A percentile compares a stretch with the other conserved stretches of the same genome.
Conservation (phyloP, 2,797 vertebrate genomes). For the Gallinago solitaria region DNA sequence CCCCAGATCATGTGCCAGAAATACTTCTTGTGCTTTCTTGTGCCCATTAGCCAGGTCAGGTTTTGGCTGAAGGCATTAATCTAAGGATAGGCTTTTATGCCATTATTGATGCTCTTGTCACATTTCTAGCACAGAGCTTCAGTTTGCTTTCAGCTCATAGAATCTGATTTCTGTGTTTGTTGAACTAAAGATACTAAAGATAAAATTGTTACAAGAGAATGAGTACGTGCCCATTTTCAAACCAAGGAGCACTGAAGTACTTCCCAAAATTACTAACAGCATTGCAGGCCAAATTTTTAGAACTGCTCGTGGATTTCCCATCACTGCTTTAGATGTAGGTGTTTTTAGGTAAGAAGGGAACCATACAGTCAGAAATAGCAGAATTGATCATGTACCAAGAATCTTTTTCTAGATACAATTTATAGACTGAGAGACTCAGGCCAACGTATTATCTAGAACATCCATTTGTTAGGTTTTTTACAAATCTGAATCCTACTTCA, state of each 20-base stretch:
- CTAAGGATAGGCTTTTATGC: neutral
- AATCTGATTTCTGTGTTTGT: neutral
- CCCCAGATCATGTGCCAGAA: neutral
- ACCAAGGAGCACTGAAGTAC: neutral
- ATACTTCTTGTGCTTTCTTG: neutral
- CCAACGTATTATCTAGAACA: neutral
- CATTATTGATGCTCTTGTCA: neutral
- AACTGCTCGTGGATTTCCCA: neutral
- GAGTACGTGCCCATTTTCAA: neutral
- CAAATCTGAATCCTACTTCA: neutral
- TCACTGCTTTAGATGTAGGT: neutral
- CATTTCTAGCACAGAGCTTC: neutral
- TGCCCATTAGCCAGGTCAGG: neutral
- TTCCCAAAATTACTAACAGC: neutral
- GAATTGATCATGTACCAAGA: neutral
- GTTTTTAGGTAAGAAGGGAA: neutral
- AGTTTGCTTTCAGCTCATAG: neutral
- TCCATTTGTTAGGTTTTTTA: rapidly evolving
- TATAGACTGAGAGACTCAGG: neutral
- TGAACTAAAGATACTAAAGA: neutral
- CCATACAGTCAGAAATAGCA: neutral
- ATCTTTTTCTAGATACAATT: neutral
- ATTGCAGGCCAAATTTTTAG: neutral
- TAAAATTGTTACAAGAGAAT: neutral
- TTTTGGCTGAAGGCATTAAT: neutral